Percentiles rank a stretch among this genome's conserved stretches.
These are phyloP conservation scores for Rhagonycha fulva DNA, from an alignment of 2,888 invertebrate genomes.

Conservation along the genomic window DNA sequence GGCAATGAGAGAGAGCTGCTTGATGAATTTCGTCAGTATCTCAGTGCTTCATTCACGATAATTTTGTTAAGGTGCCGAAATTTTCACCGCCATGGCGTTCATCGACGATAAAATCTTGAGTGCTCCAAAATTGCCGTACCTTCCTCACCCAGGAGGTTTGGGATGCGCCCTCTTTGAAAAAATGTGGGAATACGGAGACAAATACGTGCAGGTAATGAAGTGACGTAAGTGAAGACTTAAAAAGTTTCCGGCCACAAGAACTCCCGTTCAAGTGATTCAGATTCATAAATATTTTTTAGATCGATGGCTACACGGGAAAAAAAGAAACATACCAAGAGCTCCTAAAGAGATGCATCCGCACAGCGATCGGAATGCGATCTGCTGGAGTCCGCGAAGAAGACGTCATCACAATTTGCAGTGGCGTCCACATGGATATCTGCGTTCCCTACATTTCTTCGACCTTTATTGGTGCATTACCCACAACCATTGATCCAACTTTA, in stretches of 20 bases:
- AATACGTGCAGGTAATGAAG: conserved; percentile 42
- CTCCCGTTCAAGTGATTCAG: background rate
- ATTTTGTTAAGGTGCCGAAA: background rate
- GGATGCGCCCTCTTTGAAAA: conserved; percentile 41
- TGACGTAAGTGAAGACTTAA: background rate
- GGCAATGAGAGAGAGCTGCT: background rate
- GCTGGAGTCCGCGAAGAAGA: conserved; percentile 6
- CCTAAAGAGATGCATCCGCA: conserved; percentile 1
- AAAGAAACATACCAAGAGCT: conserved; percentile 9
- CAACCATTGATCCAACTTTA: conserved; percentile 6
- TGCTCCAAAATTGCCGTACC: conserved; percentile 6
- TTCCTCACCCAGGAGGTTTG: conserved; percentile 34
- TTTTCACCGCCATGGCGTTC: background rate
- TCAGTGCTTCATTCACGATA: background rate
- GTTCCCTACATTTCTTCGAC: conserved; percentile 10
- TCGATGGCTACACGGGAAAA: conserved; percentile 12
- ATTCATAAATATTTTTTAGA: background rate
- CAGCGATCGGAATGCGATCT: conserved; percentile 2
- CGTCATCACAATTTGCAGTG: conserved; percentile 6
- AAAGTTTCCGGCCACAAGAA: background rate
- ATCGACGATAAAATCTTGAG: conserved; percentile 4
- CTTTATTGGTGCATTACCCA: conserved; percentile 1
- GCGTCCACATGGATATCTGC: conserved; percentile 4
- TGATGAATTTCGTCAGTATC: background rate
- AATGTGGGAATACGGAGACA: conserved; percentile 38